Conservation (phyloP, 2,888 invertebrate genomes). For the Linnaemya vulpina region DNA sequence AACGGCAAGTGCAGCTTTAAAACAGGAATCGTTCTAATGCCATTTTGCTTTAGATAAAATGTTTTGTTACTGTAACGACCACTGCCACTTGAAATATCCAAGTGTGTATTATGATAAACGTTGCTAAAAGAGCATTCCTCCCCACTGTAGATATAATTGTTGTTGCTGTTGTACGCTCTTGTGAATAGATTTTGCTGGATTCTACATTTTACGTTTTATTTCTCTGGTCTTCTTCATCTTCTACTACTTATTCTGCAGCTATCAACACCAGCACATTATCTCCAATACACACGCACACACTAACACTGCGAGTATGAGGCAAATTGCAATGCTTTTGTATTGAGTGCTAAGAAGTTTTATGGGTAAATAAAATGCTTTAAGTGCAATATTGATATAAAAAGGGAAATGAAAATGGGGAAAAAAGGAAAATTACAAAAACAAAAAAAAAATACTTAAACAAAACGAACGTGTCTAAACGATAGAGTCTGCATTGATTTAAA, state of each 20-base stretch:
- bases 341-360: constrained; percentile 69
- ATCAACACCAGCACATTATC: constrained; percentile 32
- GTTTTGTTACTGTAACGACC: constrained; percentile 19
- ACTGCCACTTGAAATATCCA: constrained; percentile 29
- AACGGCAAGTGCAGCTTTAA: constrained; percentile 38
- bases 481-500: constrained; percentile 30
- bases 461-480: constrained; percentile 39
- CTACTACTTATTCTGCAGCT: constrained; percentile 12
- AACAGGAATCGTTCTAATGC: constrained; percentile 42
- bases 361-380: constrained; percentile 69
- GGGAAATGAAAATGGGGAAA: neutral
- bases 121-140: constrained; percentile 73
- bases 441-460: constrained; percentile 16
- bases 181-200: constrained; percentile 33
- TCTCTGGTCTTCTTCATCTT: constrained; percentile 6
- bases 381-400: constrained; percentile 61
- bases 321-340: constrained; percentile 67
- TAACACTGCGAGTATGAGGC: constrained; percentile 20
- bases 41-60: constrained; percentile 19
- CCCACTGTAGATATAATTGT: neutral
- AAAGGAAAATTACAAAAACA: constrained; percentile 4
- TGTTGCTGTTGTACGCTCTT: constrained; percentile 13
- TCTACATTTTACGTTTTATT: neutral
- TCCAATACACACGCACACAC: neutral
- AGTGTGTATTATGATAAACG: constrained; percentile 73